Percentiles rank a stretch among this genome's conserved stretches.
Conservation (phyloP, 2,888 invertebrate genomes). For the Hydropsyche betteni region DNA sequence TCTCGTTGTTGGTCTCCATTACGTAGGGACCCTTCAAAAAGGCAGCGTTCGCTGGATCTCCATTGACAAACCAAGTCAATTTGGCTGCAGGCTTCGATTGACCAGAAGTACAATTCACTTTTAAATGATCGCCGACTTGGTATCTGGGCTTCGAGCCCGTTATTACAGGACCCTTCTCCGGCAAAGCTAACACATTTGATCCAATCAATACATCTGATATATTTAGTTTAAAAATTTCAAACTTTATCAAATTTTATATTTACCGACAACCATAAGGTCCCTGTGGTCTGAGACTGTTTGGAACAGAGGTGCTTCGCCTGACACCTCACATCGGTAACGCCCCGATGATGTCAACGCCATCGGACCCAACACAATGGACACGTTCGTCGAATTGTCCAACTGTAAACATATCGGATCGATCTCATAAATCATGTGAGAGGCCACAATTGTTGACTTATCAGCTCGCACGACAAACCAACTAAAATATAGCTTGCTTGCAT, state of each 20-base stretch:
- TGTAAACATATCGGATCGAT: constrained; percentile 55
- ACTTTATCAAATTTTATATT: neutral
- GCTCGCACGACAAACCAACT: no score
- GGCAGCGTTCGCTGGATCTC: constrained; percentile 72
- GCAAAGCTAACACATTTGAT: constrained; percentile 71
- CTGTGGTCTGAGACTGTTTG: constrained; percentile 78
- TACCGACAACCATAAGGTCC: constrained; percentile 80
- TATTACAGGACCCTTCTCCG: constrained; percentile 84
- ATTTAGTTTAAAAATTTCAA: no score
- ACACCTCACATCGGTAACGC: constrained; percentile 80
- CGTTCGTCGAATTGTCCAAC: constrained; percentile 72
- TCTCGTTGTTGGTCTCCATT: constrained; percentile 67
- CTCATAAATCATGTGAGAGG: constrained; percentile 40
- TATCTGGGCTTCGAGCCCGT: constrained; percentile 82
- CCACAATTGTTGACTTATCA: neutral
- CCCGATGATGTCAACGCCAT: constrained; percentile 77
- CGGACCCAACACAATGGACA: constrained; percentile 71
- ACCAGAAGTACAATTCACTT: constrained; percentile 86
- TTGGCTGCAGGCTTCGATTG: constrained; percentile 84
- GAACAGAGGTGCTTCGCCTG: constrained; percentile 80
- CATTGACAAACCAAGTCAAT: constrained; percentile 88
- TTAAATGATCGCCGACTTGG: constrained; percentile 82
- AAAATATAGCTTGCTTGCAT: no score
- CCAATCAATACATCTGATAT: constrained; percentile 36
- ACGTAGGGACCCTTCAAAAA: constrained; percentile 65